Percentiles rank a stretch among this genome's conserved stretches.
Evolutionary conservation across 2,797 vertebrate genomes (phyloP).

Genomic region (Hoplostethus atlanticus): DNA sequence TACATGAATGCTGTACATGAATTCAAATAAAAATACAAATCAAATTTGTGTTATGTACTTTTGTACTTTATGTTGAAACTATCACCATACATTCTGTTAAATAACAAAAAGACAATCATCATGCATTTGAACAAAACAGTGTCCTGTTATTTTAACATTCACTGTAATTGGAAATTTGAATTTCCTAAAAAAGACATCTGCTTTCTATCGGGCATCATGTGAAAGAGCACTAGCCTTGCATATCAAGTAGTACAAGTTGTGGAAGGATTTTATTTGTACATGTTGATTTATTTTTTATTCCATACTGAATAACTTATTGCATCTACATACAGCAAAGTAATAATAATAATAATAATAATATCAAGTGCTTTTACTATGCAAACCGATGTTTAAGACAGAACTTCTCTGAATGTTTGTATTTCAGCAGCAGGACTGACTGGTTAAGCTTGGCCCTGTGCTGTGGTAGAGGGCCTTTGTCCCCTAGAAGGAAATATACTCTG

Average conservation of each 20-base stretch:
- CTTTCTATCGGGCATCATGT: too few species aligned
- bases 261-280: too few species aligned
- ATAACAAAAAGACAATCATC: not conserved
- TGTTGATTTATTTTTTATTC: not conserved
- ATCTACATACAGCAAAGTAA: conserved; percentile 8
- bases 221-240: too few species aligned
- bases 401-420: conserved; percentile 32
- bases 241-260: too few species aligned
- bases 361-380: not conserved
- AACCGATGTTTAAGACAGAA: conserved; percentile 14
- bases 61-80: conserved; percentile 28
- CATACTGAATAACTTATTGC: not conserved
- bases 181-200: not conserved
- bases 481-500: conserved; percentile 77
- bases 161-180: not conserved
- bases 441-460: conserved; percentile 63
- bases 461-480: conserved; percentile 70
- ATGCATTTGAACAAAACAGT: not conserved
- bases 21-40: not conserved
- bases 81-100: not conserved
- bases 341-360: not conserved
- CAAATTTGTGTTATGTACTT: not conserved
- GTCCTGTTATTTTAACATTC: conserved; percentile 10
- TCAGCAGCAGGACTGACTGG: conserved; percentile 55
- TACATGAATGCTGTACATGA: too few species aligned